These are phyloP conservation scores for Halcyon badia DNA, from an alignment of 2,797 vertebrate species.

Conservation along the genomic window DNA sequence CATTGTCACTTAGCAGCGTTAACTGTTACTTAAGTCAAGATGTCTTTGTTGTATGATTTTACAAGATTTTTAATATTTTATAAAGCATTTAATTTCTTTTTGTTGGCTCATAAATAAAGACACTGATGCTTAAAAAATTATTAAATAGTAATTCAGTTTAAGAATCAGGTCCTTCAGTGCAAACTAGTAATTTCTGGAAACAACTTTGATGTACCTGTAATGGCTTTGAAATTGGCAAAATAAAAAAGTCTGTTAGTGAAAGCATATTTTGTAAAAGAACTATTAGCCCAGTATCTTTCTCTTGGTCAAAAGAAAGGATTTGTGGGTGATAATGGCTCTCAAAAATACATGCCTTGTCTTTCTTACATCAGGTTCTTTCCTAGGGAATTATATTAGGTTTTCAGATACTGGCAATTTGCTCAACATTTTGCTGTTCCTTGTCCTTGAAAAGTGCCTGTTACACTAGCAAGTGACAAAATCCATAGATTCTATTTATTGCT, in stretches of 20 bases:
- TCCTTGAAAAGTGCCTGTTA: constrained; percentile 41
- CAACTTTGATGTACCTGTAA: neutral
- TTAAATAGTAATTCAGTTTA: neutral
- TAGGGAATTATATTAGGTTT: constrained; percentile 19
- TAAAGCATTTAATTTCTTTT: constrained; percentile 15
- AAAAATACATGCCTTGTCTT: neutral
- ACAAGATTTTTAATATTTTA: constrained; percentile 22
- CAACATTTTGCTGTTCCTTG: neutral
- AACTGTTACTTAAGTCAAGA: neutral
- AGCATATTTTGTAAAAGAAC: neutral
- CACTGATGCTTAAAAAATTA: neutral
- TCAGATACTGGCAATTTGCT: constrained; percentile 15
- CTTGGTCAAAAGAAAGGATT: constrained; percentile 15
- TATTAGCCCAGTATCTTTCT: constrained; percentile 4
- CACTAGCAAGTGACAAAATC: neutral
- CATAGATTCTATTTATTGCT: neutral
- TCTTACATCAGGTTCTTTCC: constrained; percentile 12
- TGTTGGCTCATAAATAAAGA: neutral
- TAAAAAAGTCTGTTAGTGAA: neutral
- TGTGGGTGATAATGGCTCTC: neutral
- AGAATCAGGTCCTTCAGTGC: neutral
- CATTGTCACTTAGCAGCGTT: neutral
- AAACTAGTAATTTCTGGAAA: constrained; percentile 31
- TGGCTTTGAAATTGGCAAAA: constrained; percentile 45
- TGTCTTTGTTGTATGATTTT: neutral